phyloP scores from a whole-genome alignment of 2,797 vertebrate species.

The Sebastes vulpes region DNA sequence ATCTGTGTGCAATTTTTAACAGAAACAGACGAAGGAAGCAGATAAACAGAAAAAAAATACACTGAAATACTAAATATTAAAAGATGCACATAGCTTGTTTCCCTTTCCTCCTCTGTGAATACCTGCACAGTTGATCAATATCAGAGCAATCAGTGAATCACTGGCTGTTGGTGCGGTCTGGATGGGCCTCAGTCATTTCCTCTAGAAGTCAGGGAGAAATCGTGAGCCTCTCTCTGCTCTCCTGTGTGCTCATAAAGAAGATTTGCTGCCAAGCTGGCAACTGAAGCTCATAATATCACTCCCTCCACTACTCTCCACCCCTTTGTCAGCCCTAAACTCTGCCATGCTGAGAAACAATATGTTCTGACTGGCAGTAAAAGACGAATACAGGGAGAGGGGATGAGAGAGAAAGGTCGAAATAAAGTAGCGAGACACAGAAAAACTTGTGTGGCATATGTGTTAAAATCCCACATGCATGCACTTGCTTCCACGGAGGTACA shows the following conservation, averaged over 20 bases:
- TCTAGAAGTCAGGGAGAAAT: slow-evolving; percentile 38
- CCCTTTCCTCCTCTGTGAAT: background rate
- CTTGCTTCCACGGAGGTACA: slow-evolving; percentile 5
- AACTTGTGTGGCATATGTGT: background rate
- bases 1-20: background rate
- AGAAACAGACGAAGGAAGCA: background rate
- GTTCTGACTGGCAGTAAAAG: slow-evolving; percentile 62
- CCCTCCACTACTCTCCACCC: slow-evolving; percentile 63
- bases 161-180: slow-evolving; percentile 5
- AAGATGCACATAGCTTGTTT: background rate
- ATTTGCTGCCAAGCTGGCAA: slow-evolving; percentile 78
- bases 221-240: slow-evolving; percentile 40
- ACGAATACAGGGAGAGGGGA: slow-evolving; percentile 12
- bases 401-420: background rate
- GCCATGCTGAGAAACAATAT: slow-evolving; percentile 76
- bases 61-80: background rate
- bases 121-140: slow-evolving; percentile 7
- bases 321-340: slow-evolving; percentile 68
- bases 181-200: slow-evolving; percentile 37
- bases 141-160: slow-evolving; percentile 46
- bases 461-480: slow-evolving; percentile 7
- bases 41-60: background rate
- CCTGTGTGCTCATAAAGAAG: slow-evolving; percentile 72
- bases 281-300: slow-evolving; percentile 69
- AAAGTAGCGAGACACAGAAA: background rate